Evolutionary conservation across 1,140 invertebrate species (phyloP), one percentile per base, ranked within the genome.

Genomic region (Heliconius hewitsoni): DNA sequence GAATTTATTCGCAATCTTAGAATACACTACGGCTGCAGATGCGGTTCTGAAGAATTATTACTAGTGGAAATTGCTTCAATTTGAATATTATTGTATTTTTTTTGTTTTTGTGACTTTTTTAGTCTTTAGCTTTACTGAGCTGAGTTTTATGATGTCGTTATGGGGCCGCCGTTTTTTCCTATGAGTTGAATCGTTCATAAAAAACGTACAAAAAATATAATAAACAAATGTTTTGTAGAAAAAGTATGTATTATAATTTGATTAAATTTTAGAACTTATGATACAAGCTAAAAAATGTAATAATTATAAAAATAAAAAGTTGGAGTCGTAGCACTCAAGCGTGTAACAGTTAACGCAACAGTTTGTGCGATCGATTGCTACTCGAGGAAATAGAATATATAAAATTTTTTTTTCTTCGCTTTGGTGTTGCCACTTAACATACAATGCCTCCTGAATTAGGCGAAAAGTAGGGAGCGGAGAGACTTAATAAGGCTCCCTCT

Each of bases 1-100:
- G 50, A 79, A 84, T 83, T 83, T 82, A 83, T 81, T 81, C 74
- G 74, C 75, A 81, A 79, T 78, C 81, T 81, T 71, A 50, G 39
- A 73, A 72, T 60, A 79, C 66, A 76, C 72, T 80, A 76, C 76
- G 77, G 75, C 52, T 76, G 81, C 79, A 81, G 79, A 84, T 81
- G 79, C 81, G 78, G 27, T 79, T 19, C 72, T 8, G 60, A 42
- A 84, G 60, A 82, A 76, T 78, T 79, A 84, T 80, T 82, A 79
- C 80, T 78, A 80, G 70, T 75, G 60, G 57, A 55, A 82, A 82
- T 79, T 80, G 79, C 76, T 73, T 71, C 81, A 77, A 84, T 81
- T 82, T 84, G 76, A 79, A 84, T 80, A 82, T 82, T 80, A 80
- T 77, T 73, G 57, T 82, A 70, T 80, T 75, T 76, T 60, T 76